Evolutionary conservation across 2,797 vertebrate genomes (phyloP).

Genomic region (Lepus townsendii): DNA sequence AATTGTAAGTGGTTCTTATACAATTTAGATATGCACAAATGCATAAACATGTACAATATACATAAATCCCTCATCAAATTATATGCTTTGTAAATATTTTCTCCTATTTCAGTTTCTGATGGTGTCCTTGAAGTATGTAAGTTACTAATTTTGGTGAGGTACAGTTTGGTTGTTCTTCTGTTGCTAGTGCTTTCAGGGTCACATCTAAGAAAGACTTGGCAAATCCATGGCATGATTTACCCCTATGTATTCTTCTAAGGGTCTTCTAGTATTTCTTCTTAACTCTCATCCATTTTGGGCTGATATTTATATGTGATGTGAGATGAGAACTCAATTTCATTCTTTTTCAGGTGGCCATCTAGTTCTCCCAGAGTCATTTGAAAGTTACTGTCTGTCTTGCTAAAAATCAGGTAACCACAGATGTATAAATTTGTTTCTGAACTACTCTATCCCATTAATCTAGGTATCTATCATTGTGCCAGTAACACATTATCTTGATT

Average conservation of each 20-base stretch:
- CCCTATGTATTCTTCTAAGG: neutral
- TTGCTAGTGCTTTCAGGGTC: neutral
- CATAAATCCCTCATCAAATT: neutral
- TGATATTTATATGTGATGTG: neutral
- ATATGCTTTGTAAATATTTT: neutral
- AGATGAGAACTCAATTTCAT: neutral
- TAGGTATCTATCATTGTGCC: neutral
- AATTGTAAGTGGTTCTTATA: neutral
- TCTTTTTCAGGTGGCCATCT: neutral
- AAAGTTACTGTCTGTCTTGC: too few species aligned
- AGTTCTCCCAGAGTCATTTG: neutral
- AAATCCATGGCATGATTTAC: neutral
- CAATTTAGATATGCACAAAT: neutral
- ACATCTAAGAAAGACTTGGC: neutral
- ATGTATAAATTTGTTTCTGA: neutral
- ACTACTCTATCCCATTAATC: neutral
- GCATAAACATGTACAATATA: too few species aligned
- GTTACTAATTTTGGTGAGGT: neutral
- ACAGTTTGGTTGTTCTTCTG: neutral
- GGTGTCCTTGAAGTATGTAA: neutral
- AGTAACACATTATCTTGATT: neutral
- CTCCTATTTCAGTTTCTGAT: neutral
- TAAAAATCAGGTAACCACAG: too few species aligned
- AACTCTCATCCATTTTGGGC: neutral
- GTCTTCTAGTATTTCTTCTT: neutral